phyloP scores from a whole-genome alignment of 1,140 invertebrate genomes.

The Drosophila triauraria region DNA sequence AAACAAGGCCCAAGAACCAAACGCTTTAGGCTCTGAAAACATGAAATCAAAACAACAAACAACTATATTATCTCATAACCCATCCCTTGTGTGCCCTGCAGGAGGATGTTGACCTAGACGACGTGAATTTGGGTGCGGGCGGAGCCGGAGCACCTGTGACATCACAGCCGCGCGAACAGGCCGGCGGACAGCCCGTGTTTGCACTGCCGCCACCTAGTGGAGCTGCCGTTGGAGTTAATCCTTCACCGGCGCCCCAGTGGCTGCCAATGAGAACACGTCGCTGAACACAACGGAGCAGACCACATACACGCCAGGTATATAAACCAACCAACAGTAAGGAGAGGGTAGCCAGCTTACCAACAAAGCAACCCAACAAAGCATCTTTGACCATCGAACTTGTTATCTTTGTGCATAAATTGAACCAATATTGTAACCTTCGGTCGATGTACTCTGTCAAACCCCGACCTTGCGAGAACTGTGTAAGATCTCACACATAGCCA shows the following conservation, averaged over 20 bases:
- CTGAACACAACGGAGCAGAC: conserved; percentile 86
- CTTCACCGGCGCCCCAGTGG: conserved; percentile 79
- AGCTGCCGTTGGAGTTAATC: conserved; percentile 78
- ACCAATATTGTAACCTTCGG: conserved; percentile 66
- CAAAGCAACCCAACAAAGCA: conserved; percentile 53
- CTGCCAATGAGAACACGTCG: conserved; percentile 85
- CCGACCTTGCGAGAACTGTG: conserved; percentile 17
- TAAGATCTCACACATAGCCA: conserved; percentile 40
- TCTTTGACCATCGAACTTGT: conserved; percentile 81
- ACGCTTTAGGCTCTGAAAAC: conserved; percentile 2
- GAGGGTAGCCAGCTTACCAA: conserved; percentile 32
- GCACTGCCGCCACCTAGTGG: conserved; percentile 85
- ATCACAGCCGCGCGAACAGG: conserved; percentile 84
- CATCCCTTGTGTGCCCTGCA: conserved; percentile 40
- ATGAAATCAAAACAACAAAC: background rate
- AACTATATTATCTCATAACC: background rate
- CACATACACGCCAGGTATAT: conserved; percentile 87
- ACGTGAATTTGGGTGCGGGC: conserved; percentile 72
- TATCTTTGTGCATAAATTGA: conserved; percentile 56
- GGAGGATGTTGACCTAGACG: conserved; percentile 86
- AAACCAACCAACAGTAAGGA: conserved; percentile 42
- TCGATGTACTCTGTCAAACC: conserved; percentile 34
- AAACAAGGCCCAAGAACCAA: conserved; percentile 55
- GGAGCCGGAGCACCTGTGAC: conserved; percentile 83
- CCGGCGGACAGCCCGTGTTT: conserved; percentile 84